Conservation (phyloP, 2,113 vertebrate species). For the Platysternon megacephalum region DNA sequence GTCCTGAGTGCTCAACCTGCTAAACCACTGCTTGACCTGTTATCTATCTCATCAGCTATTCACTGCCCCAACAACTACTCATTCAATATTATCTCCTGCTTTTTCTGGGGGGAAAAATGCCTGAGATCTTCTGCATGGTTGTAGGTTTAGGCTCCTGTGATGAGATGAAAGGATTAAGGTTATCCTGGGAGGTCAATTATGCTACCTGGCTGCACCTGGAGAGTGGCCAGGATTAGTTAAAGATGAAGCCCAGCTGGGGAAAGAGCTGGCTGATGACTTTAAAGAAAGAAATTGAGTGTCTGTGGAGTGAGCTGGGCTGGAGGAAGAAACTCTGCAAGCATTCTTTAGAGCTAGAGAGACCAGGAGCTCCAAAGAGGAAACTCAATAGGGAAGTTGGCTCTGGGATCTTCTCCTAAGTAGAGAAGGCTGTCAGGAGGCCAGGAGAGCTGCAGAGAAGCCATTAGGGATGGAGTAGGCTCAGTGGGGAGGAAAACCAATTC, state of each 20-base stretch:
- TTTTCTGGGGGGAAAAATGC: not conserved
- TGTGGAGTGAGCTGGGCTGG: too few relatives aligned
- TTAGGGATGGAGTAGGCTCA: not conserved
- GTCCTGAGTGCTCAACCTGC: not conserved
- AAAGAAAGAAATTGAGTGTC: not conserved
- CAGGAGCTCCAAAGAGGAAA: not conserved
- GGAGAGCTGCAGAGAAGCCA: not conserved
- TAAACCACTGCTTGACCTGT: not conserved
- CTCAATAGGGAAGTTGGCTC: not conserved
- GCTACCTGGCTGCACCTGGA: not conserved
- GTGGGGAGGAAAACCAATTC: not conserved
- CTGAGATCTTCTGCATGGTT: not conserved
- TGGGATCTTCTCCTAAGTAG: not conserved
- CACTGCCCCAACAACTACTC: not conserved
- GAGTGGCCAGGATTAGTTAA: not conserved
- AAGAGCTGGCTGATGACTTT: not conserved
- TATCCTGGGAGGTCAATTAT: not conserved
- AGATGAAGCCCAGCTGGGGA: not conserved
- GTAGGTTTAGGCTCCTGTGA: not conserved
- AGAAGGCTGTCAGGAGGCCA: not conserved
- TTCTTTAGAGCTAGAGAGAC: not conserved
- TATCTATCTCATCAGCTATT: not conserved
- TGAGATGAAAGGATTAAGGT: not conserved
- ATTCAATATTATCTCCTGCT: not conserved
- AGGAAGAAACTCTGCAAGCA: not conserved